Base-by-base conservation (phyloP, 2,113 vertebrate species). In the Alethe diademata region DNA sequence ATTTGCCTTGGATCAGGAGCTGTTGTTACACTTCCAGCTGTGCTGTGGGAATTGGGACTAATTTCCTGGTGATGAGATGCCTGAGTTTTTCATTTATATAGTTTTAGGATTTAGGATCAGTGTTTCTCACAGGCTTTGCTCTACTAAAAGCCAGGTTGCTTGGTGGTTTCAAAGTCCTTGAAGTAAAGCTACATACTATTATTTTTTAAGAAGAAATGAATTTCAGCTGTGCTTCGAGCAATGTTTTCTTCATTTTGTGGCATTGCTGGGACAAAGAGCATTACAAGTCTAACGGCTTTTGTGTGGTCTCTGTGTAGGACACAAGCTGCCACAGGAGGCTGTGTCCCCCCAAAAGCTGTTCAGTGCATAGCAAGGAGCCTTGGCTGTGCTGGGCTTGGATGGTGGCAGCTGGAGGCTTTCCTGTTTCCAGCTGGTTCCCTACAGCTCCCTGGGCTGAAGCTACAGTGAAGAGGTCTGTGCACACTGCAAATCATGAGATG, bases 401-500 rank as follows among this genome's bases (percentile, higher is more conserved):
- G 4, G 2, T 2, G 15, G 56, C 58, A 78, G 45, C 67, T 84
- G 51, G 16, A 72, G 33, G 24, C 58, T 74, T 92, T 89, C 42
- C 70, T 80, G 15, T 76, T 86, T 76, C 76, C 79, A 88, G 62
- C 50, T 36, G 11, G 73, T 90, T 92, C 73, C 90, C 93, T 75
- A 33, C 45, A 48, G 89, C 36, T 82, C 51, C 45, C 38, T 19
- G 23, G 70, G 69, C 40, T 78, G 76, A 45, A 80, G 79, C 70
- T 74, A 2, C 4, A n/a, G 65, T 25, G 70, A 89, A 90, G 33
- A 96, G 93, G 45, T 70, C 20, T 66, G 66, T 56, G 58, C 76
- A 58, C 8, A 16, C 58, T 75, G 75, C 90, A 74, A 78, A 64
- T 76, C 90, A 72, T 73, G 73, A 97, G 94, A 85, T 86, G 62